Evolutionary conservation across 2,113 vertebrate species (phyloP).

Genomic region (Dromiciops gliroides): DNA sequence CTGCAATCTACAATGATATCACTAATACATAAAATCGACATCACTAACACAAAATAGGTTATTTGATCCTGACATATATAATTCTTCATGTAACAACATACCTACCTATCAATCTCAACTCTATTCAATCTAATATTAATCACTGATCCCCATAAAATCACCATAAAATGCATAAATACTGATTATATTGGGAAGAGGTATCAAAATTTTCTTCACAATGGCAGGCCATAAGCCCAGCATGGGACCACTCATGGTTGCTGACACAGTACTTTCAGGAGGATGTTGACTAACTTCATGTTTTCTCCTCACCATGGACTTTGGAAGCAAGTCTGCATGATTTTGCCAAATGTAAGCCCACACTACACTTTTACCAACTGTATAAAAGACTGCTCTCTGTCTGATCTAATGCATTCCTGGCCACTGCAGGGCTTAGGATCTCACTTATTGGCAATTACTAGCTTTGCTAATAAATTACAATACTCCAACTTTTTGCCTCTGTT

Average conservation of each 20-base stretch:
- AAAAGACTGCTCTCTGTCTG: neutral
- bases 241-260: neutral
- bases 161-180: neutral
- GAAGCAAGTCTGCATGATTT: neutral
- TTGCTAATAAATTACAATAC: neutral
- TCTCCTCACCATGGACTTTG: neutral
- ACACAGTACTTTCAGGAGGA: neutral
- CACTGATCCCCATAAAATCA: neutral
- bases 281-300: neutral
- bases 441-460: no score
- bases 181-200: neutral
- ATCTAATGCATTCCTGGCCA: neutral
- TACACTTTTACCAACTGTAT: neutral
- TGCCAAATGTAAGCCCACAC: neutral
- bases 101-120: neutral
- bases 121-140: neutral
- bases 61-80: no score
- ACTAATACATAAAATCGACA: neutral
- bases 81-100: neutral
- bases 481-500: neutral
- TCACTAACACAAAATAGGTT: no score
- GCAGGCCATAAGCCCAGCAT: neutral
- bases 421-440: neutral
- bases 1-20: neutral
- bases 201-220: neutral